Conservation (phyloP, 2,888 invertebrate genomes). For the Deroplatys truncata region DNA sequence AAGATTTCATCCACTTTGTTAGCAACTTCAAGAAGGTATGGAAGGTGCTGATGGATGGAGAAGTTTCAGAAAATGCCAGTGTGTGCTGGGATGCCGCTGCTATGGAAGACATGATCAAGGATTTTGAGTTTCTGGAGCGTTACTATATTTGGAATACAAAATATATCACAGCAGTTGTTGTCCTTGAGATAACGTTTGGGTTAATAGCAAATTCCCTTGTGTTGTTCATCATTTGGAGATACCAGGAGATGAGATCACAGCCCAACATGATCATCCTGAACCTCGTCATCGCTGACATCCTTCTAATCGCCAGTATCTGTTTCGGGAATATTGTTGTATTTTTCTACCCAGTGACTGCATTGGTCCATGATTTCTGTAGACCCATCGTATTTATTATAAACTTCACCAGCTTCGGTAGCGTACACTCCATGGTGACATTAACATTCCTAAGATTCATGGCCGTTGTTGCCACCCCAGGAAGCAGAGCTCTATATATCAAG, state of each 20-base stretch:
- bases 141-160: not conserved
- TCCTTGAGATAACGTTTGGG: not conserved
- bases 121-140: not conserved
- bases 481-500: not conserved
- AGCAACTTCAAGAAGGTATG: not conserved
- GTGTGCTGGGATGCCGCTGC: not conserved
- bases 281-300: not conserved
- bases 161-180: not conserved
- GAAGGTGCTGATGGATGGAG: not conserved
- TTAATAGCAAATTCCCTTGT: not conserved
- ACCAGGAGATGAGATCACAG: not conserved
- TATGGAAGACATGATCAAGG: not conserved
- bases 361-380: not conserved
- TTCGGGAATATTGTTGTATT: not conserved
- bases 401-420: not conserved
- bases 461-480: not conserved
- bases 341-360: not conserved
- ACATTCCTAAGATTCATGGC: not conserved
- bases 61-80: not conserved
- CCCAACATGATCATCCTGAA: not conserved
- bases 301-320: not conserved
- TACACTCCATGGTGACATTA: not conserved
- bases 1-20: not conserved
- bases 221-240: not conserved
- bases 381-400: not conserved